Base-by-base conservation (phyloP, 2,888 invertebrate species). In the Alloplasta piceator region DNA sequence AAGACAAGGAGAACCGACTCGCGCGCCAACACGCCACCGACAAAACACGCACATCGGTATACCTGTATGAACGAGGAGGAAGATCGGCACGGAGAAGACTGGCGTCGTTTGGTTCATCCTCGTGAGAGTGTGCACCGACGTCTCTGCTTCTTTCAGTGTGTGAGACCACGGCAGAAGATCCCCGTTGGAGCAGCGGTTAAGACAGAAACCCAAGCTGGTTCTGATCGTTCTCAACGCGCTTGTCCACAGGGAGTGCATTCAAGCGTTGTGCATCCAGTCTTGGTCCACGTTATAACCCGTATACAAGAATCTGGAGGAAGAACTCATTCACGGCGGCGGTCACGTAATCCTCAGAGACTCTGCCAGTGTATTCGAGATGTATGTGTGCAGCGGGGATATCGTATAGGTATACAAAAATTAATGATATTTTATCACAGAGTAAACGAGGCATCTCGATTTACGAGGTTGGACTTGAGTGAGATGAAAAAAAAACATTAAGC, bases 281-380 rank as follows among this genome's bases (percentile, higher is more conserved):
- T 43, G 46, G 43, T 52, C 39, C 72, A 39, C 67, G 76, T 63
- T 60, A 63, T 74, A 52, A 52, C 52, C 14, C 52, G 14, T 14
- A 10, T 71, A 43, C 14, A 6, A 70, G 58, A 60, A 72, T 72
- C 64, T 26, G 38, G 36, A n/a, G 66, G 56, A 67, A 61, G 76
- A 70, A 77, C 76, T 80, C 80, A 81, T 83, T 83, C 78, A 83
- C 70, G 58, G 72, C 58, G 58, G 26, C 63, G 64, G 58, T 80
- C 83, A 78, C 76, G 75, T 78, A 78, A 78, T 61, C 46, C 56
- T 48, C 43, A 4, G 43, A 63, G 67, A 55, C 50, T 55, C 43
- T 48, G 50, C 50, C 71, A 39, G 16, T 60, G 60, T 16, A 61
- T 60, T 12, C 16, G 46, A 10, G n/a, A 50, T 14, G n/a, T n/a